Conservation (phyloP, 2,797 vertebrate genomes). For the Megalops cyprinoides region DNA sequence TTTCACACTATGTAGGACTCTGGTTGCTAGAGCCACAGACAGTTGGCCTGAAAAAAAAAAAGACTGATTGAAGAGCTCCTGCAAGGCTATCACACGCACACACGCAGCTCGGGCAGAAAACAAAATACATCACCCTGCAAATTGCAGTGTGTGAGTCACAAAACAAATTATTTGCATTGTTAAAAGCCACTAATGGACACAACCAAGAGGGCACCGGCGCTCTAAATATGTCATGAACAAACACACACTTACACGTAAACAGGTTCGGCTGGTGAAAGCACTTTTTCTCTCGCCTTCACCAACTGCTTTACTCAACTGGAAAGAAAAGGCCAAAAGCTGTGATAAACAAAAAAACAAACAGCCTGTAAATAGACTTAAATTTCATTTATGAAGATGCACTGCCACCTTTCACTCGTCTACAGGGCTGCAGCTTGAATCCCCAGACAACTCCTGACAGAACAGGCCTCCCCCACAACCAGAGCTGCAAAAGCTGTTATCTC, state of each 20-base stretch:
- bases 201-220: too few species aligned
- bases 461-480: neutral
- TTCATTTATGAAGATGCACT: conserved; percentile 17
- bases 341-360: neutral
- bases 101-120: conserved; percentile 1
- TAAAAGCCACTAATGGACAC: neutral
- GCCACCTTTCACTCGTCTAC: conserved; percentile 5
- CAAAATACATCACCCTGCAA: neutral
- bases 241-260: neutral
- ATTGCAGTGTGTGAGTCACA: neutral
- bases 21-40: conserved; percentile 15
- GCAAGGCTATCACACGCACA: neutral
- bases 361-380: neutral
- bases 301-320: too few species aligned
- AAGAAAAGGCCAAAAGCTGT: too few species aligned
- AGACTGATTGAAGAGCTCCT: neutral
- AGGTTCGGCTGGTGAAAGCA: neutral
- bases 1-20: conserved; percentile 17
- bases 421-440: neutral
- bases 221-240: neutral
- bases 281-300: neutral
- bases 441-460: neutral
- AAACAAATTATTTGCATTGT: neutral
- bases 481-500: neutral
- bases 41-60: conserved; percentile 31